Evolutionary conservation across 2,888 invertebrate species (phyloP).

Genomic region (Melangyna quadrimaculata): DNA sequence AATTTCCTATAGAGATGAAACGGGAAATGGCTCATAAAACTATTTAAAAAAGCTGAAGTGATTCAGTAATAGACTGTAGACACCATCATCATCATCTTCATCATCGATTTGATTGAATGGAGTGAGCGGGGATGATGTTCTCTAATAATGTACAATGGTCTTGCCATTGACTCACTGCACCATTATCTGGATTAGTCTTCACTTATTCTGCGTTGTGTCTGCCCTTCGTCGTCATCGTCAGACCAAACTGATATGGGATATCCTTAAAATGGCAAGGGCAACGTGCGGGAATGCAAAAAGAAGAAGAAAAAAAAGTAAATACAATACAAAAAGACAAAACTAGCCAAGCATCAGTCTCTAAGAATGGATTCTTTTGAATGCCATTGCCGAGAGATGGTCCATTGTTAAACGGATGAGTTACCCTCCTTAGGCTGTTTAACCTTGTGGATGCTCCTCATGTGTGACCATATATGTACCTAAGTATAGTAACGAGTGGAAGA

Average conservation of each 20-base stretch:
- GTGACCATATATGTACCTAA: conserved; percentile 9
- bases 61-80: conserved; percentile 43
- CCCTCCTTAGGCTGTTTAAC: conserved; percentile 60
- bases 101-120: conserved; percentile 35
- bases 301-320: background rate
- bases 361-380: conserved; percentile 42
- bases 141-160: background rate
- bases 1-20: background rate
- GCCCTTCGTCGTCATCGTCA: conserved; percentile 32
- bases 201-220: background rate
- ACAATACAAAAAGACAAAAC: background rate
- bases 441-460: conserved; percentile 53
- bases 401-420: conserved; percentile 63
- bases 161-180: conserved; percentile 64
- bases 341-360: conserved; percentile 19
- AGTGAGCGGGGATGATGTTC: background rate
- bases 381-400: conserved; percentile 53
- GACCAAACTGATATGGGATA: conserved; percentile 43
- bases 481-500: background rate
- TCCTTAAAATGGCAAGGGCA: conserved; percentile 45
- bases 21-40: conserved; percentile 52
- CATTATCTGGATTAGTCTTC: conserved; percentile 29
- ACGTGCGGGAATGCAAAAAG: background rate
- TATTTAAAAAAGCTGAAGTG: conserved; percentile 35
- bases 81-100: no score